phyloP scores from a whole-genome alignment of 2,888 invertebrate genomes.

The Lobophora halterata region DNA sequence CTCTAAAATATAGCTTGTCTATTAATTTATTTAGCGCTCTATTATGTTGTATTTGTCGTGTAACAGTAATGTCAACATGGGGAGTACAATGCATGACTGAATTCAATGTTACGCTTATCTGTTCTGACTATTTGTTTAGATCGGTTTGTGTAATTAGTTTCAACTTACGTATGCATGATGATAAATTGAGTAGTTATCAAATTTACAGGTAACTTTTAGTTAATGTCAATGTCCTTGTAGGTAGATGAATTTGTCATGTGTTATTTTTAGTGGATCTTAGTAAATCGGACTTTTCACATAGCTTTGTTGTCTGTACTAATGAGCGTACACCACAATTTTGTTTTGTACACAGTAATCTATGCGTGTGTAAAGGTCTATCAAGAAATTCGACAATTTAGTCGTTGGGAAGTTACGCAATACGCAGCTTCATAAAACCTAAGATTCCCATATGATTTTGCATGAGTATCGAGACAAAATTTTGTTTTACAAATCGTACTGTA shows the following conservation, averaged over 20 bases:
- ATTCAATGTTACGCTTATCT: slow-evolving; percentile 50
- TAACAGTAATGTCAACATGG: slow-evolving; percentile 31
- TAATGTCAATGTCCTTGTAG: slow-evolving; percentile 3
- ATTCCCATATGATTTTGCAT: no score
- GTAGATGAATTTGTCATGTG: background rate
- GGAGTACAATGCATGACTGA: slow-evolving; percentile 51
- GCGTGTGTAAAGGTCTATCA: slow-evolving; percentile 10
- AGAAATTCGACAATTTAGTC: no score
- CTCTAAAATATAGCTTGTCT: no score
- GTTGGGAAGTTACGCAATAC: no score
- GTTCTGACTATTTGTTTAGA: slow-evolving; percentile 43
- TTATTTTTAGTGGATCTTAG: slow-evolving; percentile 10
- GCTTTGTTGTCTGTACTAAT: background rate
- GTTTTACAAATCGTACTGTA: no score
- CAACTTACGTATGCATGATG: slow-evolving; percentile 47
- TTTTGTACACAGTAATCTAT: no score
- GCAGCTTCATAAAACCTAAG: no score
- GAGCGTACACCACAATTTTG: no score
- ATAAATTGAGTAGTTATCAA: slow-evolving; percentile 34
- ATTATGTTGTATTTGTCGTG: slow-evolving; percentile 19
- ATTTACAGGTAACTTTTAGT: slow-evolving; percentile 1
- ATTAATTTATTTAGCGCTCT: no score
- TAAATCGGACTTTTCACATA: slow-evolving; percentile 17
- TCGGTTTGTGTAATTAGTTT: slow-evolving; percentile 42
- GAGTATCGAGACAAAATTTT: no score